Evolutionary conservation across 2,888 invertebrate species (phyloP).

Genomic region (Andrena chrysosceles): DNA sequence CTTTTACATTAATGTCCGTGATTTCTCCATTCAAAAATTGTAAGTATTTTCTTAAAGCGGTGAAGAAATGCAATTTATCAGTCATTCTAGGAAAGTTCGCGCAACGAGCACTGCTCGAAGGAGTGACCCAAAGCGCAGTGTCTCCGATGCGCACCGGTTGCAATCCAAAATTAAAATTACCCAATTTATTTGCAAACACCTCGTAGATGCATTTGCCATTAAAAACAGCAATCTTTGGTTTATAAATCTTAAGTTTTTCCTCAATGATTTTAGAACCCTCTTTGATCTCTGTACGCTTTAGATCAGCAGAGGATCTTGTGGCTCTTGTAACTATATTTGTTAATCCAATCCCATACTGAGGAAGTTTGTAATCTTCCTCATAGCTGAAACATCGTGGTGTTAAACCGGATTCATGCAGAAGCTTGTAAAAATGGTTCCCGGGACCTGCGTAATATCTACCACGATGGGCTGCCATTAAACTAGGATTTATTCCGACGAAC

Average conservation of each 20-base stretch:
- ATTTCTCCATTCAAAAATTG: slow-evolving; percentile 78
- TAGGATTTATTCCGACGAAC: slow-evolving; percentile 83
- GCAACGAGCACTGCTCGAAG: slow-evolving; percentile 83
- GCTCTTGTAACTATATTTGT: slow-evolving; percentile 82
- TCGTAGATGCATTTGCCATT: slow-evolving; percentile 84
- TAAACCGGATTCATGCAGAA: slow-evolving; percentile 79
- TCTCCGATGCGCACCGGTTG: slow-evolving; percentile 77
- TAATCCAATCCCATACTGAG: slow-evolving; percentile 79
- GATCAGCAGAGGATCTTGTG: slow-evolving; percentile 81
- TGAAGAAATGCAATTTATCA: slow-evolving; percentile 82
- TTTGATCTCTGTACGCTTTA: slow-evolving; percentile 80
- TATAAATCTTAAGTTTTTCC: slow-evolving; percentile 77
- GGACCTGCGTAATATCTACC: slow-evolving; percentile 83
- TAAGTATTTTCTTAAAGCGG: slow-evolving; percentile 79
- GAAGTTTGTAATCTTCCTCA: slow-evolving; percentile 79
- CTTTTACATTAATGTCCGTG: slow-evolving; percentile 69
- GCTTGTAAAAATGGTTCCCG: slow-evolving; percentile 83
- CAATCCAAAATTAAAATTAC: slow-evolving; percentile 80
- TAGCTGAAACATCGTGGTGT: slow-evolving; percentile 76
- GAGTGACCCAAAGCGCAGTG: slow-evolving; percentile 82
- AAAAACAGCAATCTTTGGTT: slow-evolving; percentile 82
- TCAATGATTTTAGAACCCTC: slow-evolving; percentile 76
- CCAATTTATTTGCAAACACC: slow-evolving; percentile 76
- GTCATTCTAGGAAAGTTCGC: slow-evolving; percentile 82
- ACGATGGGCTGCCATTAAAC: slow-evolving; percentile 81